Conservation (phyloP, 2,113 vertebrate genomes). For the Felis chaus region DNA sequence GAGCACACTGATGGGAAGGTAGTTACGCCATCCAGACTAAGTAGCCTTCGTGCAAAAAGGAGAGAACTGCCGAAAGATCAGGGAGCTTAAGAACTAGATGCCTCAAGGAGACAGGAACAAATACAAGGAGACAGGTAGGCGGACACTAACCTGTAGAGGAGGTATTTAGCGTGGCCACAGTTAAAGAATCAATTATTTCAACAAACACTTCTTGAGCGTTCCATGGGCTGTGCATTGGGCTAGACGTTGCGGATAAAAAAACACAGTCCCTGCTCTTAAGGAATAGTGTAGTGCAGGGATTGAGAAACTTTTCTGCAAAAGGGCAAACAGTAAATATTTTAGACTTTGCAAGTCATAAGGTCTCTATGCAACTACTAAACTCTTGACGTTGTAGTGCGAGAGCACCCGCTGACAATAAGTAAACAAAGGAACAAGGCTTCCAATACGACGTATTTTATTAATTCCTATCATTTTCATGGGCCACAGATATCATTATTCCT, state of each 20-base stretch:
- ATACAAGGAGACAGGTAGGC: background rate
- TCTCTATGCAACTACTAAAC: background rate
- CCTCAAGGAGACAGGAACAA: background rate
- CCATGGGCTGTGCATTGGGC: background rate
- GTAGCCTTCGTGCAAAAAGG: background rate
- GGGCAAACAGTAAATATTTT: background rate
- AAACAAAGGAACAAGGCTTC: conserved; percentile 29
- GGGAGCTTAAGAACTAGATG: background rate
- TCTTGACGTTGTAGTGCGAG: background rate
- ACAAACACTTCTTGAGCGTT: background rate
- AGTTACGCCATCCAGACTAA: background rate
- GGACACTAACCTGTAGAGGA: background rate
- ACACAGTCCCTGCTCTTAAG: background rate
- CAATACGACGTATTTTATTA: background rate
- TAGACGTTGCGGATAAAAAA: background rate
- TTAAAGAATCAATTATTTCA: background rate
- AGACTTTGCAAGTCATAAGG: background rate
- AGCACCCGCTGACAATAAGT: background rate
- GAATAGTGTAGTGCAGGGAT: background rate
- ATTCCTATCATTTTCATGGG: background rate
- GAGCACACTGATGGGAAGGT: background rate
- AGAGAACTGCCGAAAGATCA: background rate
- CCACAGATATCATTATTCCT: background rate
- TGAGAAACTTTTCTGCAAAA: background rate
- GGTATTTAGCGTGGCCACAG: background rate